phyloP scores from a whole-genome alignment of 2,113 vertebrate species.

The Crotalus helleri region DNA sequence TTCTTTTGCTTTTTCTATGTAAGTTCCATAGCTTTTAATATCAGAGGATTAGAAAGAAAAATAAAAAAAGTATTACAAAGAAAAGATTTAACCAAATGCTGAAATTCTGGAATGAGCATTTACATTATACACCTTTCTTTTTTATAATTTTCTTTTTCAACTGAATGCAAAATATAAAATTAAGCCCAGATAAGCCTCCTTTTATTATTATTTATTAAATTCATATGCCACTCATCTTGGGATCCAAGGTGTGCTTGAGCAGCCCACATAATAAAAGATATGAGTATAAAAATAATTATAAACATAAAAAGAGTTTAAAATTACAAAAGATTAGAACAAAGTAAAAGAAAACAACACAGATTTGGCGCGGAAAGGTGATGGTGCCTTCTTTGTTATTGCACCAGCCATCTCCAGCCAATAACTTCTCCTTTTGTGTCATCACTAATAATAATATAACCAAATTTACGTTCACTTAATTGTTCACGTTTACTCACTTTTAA shows the following conservation, averaged over 20 bases:
- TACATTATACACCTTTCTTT: not conserved
- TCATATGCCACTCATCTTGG: not conserved
- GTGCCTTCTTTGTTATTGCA: not conserved
- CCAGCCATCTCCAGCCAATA: not conserved
- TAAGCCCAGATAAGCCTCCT: not conserved
- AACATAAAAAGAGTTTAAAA: not conserved
- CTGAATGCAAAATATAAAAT: not conserved
- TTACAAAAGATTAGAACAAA: not conserved
- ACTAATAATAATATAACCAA: not conserved
- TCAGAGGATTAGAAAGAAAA: not conserved
- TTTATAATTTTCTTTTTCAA: not conserved
- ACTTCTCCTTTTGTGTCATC: not conserved
- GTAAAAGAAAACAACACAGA: not conserved
- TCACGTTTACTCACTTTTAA: slow-evolving; percentile 44
- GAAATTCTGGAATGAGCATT: not conserved
- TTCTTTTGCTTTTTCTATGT: not conserved
- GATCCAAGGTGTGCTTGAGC: not conserved
- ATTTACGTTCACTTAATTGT: slow-evolving; percentile 15
- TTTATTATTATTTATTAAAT: not conserved
- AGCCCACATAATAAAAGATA: not conserved
- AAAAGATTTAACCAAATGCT: not conserved
- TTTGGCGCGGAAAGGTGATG: not conserved
- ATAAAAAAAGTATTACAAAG: not conserved
- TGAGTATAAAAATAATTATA: not conserved
- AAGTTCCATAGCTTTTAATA: not conserved